A percentile compares a stretch with the other conserved stretches of the same genome.
phyloP scores from a whole-genome alignment of 2,797 vertebrate species.

The Octomys mimax region DNA sequence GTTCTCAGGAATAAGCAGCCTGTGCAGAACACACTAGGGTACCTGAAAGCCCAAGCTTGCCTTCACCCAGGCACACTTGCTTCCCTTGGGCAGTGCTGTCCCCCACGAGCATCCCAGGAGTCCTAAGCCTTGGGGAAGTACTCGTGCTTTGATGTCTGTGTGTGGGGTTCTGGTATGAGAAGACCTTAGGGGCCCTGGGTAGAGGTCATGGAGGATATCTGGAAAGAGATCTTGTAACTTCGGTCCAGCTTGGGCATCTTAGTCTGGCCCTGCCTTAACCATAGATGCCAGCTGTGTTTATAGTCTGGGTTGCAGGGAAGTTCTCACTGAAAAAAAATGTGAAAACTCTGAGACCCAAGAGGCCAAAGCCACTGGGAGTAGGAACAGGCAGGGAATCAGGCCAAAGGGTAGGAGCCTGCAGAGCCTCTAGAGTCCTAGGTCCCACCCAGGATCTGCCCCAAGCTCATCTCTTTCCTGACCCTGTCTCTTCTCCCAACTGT shows the following conservation, averaged over 20 bases:
- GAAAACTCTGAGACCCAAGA: neutral
- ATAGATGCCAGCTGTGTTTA: constrained; percentile 62
- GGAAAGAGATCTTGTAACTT: constrained; percentile 37
- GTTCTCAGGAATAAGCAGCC: neutral
- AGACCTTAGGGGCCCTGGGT: neutral
- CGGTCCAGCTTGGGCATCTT: neutral
- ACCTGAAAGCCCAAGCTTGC: neutral
- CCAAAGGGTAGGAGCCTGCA: neutral
- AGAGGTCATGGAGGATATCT: neutral
- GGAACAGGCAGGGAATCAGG: neutral
- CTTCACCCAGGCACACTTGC: neutral
- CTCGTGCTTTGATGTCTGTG: neutral
- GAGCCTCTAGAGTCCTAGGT: neutral
- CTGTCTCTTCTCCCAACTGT: neutral
- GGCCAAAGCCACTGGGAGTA: neutral
- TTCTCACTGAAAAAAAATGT: constrained; percentile 59
- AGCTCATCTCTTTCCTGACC: neutral
- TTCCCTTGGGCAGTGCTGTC: neutral
- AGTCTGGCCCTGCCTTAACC: neutral
- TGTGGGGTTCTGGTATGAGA: neutral
- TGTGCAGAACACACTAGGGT: neutral
- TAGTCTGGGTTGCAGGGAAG: neutral
- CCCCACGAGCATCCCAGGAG: neutral
- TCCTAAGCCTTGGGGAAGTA: neutral
- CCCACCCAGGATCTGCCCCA: neutral